Conservation (phyloP, 1,140 invertebrate species). For the Centruroides vittatus region DNA sequence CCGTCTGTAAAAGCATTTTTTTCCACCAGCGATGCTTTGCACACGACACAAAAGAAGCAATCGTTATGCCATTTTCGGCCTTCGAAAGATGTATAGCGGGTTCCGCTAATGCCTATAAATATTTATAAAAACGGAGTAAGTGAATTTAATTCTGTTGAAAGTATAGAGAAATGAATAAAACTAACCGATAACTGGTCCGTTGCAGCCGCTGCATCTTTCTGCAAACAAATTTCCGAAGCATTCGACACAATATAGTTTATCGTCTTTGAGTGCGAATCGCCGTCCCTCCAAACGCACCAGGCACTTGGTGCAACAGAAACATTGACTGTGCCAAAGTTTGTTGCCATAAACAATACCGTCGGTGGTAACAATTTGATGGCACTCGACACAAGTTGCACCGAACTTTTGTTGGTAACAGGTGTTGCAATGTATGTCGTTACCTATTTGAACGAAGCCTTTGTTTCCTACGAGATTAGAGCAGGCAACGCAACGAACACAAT, state of each 20-base stretch:
- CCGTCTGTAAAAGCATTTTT: slow-evolving; percentile 96
- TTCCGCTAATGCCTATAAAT: slow-evolving; percentile 78
- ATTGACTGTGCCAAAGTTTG: slow-evolving; percentile 87
- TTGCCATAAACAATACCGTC: slow-evolving; percentile 99
- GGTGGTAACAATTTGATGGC: slow-evolving; percentile 91
- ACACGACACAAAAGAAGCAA: slow-evolving; percentile 94
- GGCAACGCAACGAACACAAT: slow-evolving; percentile 95
- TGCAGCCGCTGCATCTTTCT: slow-evolving; percentile 93
- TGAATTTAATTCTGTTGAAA: too few species aligned
- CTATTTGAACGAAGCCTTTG: slow-evolving; percentile 96
- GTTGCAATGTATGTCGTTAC: slow-evolving; percentile 92
- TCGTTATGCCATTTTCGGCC: slow-evolving; percentile 99
- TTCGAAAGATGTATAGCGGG: slow-evolving; percentile 98
- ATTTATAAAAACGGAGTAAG: too few species aligned
- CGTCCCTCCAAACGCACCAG: slow-evolving; percentile 86
- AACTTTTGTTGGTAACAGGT: slow-evolving; percentile 50
- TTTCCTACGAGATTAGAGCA: slow-evolving; percentile 97
- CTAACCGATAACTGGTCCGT: slow-evolving; percentile 92
- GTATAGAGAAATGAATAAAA: not conserved
- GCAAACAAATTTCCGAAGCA: slow-evolving; percentile 98
- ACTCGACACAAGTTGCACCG: slow-evolving; percentile 93
- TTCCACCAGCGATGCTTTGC: slow-evolving; percentile 84
- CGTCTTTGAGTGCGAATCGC: slow-evolving; percentile 93
- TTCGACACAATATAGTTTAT: slow-evolving; percentile 89
- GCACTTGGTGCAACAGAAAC: slow-evolving; percentile 94